Conservation (phyloP, 2,888 invertebrate species). For the Exephanes ischioxanthus region DNA sequence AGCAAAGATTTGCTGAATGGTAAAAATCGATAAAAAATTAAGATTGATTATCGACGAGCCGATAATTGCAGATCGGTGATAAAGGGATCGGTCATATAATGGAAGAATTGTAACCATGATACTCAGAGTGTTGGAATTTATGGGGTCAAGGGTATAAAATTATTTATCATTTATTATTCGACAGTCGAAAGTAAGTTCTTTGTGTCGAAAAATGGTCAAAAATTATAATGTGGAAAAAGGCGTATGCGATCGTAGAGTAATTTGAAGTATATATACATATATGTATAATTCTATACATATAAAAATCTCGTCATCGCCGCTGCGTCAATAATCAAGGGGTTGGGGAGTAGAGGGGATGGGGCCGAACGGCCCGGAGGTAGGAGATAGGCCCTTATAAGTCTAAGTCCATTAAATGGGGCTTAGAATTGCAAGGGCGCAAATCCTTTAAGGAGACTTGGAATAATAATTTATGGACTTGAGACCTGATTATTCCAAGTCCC, state of each 20-base stretch:
- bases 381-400: no score
- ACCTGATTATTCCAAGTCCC: no score
- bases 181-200: background rate
- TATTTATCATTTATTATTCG: background rate
- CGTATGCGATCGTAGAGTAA: background rate
- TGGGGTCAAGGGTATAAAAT: background rate
- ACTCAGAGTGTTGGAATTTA: background rate
- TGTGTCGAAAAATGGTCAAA: no score
- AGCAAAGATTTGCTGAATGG: background rate
- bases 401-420: no score
- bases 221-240: background rate
- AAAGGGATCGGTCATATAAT: no score
- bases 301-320: no score
- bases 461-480: no score
- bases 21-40: background rate
- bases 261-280: background rate
- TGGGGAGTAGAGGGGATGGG: background rate
- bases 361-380: no score
- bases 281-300: background rate
- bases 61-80: background rate
- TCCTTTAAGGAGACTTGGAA: no score
- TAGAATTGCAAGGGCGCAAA: no score
- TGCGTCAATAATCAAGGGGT: background rate
- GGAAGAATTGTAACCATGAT: background rate
- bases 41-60: background rate